phyloP scores from a whole-genome alignment of 2,113 vertebrate genomes.

The Sarotherodon lohbergeri region DNA sequence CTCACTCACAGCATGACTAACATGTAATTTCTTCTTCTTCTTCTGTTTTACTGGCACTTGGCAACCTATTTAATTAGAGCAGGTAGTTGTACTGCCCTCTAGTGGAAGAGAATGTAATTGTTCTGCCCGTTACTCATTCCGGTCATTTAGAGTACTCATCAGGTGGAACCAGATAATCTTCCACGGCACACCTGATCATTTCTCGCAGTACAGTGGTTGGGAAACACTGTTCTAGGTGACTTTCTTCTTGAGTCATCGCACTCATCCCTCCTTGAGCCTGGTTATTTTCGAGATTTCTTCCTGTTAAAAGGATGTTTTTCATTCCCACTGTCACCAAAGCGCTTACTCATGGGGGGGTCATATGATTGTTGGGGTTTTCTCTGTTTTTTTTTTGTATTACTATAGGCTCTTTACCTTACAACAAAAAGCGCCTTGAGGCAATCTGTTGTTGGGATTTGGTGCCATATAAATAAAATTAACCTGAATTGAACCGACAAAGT shows the following conservation, averaged over 20 bases:
- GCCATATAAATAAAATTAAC: background rate
- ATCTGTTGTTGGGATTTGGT: background rate
- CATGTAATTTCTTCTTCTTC: background rate
- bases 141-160: fast-evolving
- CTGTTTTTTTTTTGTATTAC: fast-evolving
- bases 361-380: too few species aligned
- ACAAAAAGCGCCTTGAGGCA: fast-evolving
- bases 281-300: background rate
- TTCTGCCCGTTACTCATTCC: fast-evolving
- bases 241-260: background rate
- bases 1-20: fast-evolving
- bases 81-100: background rate
- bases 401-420: background rate
- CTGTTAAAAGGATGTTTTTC: background rate
- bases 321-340: background rate
- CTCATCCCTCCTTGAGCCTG: background rate
- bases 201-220: background rate
- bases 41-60: background rate
- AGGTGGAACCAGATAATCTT: background rate
- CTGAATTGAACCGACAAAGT: background rate
- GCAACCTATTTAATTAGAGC: background rate
- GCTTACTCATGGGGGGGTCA: background rate
- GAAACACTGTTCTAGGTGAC: background rate
- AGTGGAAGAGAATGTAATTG: background rate
- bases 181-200: background rate